Evolutionary conservation across 2,113 vertebrate genomes (phyloP).

Genomic region (Sebastes fasciatus): DNA sequence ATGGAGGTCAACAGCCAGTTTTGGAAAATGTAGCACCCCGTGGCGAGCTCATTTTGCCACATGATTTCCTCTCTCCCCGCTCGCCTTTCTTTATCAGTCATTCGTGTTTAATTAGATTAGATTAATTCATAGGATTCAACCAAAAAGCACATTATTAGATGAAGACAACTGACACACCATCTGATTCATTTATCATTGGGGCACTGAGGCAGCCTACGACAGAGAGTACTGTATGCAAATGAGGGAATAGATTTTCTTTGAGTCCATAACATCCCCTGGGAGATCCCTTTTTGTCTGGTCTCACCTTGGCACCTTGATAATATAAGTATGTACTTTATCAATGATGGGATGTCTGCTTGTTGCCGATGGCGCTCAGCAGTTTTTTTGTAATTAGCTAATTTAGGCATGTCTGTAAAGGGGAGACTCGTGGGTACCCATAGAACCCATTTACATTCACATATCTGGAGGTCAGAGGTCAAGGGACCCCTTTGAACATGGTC

Average conservation of each 20-base stretch:
- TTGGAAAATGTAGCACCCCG: slow-evolving; percentile 55
- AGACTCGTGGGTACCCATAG: too few relatives aligned
- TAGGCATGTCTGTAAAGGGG: too few relatives aligned
- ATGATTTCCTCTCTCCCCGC: background rate
- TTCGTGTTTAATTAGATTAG: slow-evolving; percentile 40
- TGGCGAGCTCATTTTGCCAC: slow-evolving; percentile 59
- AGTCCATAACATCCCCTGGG: slow-evolving; percentile 13
- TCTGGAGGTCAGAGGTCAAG: too few relatives aligned
- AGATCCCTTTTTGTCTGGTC: background rate
- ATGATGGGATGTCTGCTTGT: background rate
- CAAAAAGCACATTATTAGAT: slow-evolving; percentile 51
- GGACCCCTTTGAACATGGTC: too few relatives aligned
- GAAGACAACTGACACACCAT: slow-evolving; percentile 35
- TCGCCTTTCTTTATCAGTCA: background rate
- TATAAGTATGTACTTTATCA: background rate
- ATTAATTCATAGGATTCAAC: slow-evolving; percentile 44
- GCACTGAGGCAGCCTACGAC: slow-evolving; percentile 16
- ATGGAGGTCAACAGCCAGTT: slow-evolving; percentile 74
- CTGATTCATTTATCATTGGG: slow-evolving; percentile 49
- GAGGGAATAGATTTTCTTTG: background rate
- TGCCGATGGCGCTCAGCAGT: background rate
- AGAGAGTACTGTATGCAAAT: slow-evolving; percentile 38
- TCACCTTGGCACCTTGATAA: background rate
- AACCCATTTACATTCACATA: too few relatives aligned
- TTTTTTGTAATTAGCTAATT: background rate